A percentile compares a stretch with the other conserved stretches of the same genome.
Evolutionary conservation across 2,113 vertebrate genomes (phyloP).

Genomic region (Podarcis cretensis): DNA sequence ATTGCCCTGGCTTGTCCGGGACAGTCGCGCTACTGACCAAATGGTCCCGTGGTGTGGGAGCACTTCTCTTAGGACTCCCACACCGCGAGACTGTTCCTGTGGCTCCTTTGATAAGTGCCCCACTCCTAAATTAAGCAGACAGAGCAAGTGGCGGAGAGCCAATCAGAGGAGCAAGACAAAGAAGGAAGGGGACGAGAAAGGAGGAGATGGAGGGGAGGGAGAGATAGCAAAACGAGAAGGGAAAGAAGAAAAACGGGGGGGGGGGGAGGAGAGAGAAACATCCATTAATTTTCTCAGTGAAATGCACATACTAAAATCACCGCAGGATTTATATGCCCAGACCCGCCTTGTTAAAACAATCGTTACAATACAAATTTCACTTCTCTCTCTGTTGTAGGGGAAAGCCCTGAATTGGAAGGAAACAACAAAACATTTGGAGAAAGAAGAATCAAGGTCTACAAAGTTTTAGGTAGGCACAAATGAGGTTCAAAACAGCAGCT

Average conservation of each 20-base stretch:
- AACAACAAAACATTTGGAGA: neutral
- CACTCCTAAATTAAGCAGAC: conserved; percentile 13
- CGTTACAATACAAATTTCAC: neutral
- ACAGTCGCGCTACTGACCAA: conserved; percentile 48
- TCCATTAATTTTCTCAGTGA: conserved; percentile 39
- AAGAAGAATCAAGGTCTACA: neutral
- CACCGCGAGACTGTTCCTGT: conserved; percentile 36
- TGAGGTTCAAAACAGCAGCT: neutral
- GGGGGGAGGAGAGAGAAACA: conserved; percentile 60
- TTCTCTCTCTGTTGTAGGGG: neutral
- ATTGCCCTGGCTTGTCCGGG: conserved; percentile 62
- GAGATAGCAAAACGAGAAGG: neutral
- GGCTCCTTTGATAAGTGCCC: conserved; percentile 44
- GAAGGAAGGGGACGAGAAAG: conserved; percentile 1
- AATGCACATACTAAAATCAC: neutral
- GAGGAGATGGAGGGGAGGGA: neutral
- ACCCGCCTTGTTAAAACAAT: neutral
- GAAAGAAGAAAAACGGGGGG: conserved; percentile 24
- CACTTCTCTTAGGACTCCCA: conserved; percentile 43
- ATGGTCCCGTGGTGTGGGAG: conserved; percentile 44
- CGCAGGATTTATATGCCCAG: conserved; percentile 3
- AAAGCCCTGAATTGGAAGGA: neutral
- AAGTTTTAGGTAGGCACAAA: neutral
- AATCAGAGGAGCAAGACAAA: conserved; percentile 34
- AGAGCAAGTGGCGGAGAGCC: conserved; percentile 34